These are phyloP conservation scores for Chiridota heheva DNA, from an alignment of 35 echinoderm and acorn worm species.

Conservation along the genomic window DNA sequence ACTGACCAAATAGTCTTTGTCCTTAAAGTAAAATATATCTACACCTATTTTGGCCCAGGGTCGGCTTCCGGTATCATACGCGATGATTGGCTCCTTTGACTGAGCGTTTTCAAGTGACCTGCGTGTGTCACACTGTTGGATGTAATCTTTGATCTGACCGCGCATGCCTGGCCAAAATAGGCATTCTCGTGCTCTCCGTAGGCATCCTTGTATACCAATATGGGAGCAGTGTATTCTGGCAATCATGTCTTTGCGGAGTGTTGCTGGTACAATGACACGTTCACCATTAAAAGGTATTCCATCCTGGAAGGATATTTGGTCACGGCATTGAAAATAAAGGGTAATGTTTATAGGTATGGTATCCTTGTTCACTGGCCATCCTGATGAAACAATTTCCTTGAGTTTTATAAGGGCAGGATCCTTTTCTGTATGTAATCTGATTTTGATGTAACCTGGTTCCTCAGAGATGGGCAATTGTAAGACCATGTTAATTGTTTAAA, in stretches of 20 bases:
- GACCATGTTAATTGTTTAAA: conserved; percentile 65
- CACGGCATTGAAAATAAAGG: conserved; percentile 65
- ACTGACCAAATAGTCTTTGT: conserved; percentile 53
- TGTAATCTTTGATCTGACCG: conserved; percentile 45
- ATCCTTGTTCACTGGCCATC: conserved; percentile 64
- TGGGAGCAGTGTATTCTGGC: conserved; percentile 53
- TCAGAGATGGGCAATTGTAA: conserved; percentile 41
- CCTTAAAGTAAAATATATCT: conserved; percentile 52
- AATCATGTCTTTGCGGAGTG: conserved; percentile 44
- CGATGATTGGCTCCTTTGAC: conserved; percentile 32
- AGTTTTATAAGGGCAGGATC: conserved; percentile 49
- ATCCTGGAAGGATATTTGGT: conserved; percentile 65
- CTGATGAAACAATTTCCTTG: conserved; percentile 31
- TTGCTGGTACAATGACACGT: conserved; percentile 55
- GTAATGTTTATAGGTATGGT: conserved; percentile 12
- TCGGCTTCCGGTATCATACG: conserved; percentile 36
- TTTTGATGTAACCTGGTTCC: conserved; percentile 11
- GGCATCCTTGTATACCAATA: conserved; percentile 49
- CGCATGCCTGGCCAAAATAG: conserved; percentile 69
- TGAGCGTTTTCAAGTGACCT: conserved; percentile 26
- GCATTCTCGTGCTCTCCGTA: conserved; percentile 58
- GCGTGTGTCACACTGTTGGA: conserved; percentile 60
- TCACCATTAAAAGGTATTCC: conserved; percentile 67
- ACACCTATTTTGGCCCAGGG: conserved; percentile 59
- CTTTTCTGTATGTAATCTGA: conserved; percentile 39